These are phyloP conservation scores for Lindbergichthys nudifrons DNA, from an alignment of 2,797 vertebrate species.

Conservation along the genomic window DNA sequence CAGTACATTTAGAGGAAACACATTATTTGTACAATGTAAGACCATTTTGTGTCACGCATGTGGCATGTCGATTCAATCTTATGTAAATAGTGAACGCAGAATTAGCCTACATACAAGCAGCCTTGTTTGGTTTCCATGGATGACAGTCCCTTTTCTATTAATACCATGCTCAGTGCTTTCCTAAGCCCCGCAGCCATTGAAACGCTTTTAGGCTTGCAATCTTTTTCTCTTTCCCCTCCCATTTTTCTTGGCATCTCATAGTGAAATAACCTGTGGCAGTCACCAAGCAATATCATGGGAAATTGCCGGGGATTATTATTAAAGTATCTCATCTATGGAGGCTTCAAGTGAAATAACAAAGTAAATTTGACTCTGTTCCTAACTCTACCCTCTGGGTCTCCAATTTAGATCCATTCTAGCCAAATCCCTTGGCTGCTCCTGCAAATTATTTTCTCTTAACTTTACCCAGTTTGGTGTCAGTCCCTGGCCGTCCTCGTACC, in stretches of 20 bases:
- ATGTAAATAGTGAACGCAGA: slow-evolving; percentile 36
- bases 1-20: neutral
- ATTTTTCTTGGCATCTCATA: slow-evolving; percentile 44
- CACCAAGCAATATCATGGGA: slow-evolving; percentile 56
- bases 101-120: slow-evolving; percentile 29
- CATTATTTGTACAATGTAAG: neutral
- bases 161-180: slow-evolving; percentile 48
- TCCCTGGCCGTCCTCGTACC: slow-evolving; percentile 6
- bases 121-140: slow-evolving; percentile 57
- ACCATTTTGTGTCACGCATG: neutral
- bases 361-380: slow-evolving; percentile 38
- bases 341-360: slow-evolving; percentile 43
- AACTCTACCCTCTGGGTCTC: slow-evolving; percentile 36
- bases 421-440: slow-evolving; percentile 26
- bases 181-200: slow-evolving; percentile 52
- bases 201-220: slow-evolving; percentile 59
- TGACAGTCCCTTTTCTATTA: slow-evolving; percentile 57
- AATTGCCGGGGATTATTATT: slow-evolving; percentile 54
- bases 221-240: slow-evolving; percentile 15
- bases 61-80: slow-evolving; percentile 14
- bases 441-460: slow-evolving; percentile 36
- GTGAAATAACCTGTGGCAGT: slow-evolving; percentile 67
- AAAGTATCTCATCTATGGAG: slow-evolving; percentile 44
- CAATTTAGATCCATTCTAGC: slow-evolving; percentile 14
- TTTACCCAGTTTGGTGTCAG: slow-evolving; percentile 17